Base-by-base conservation (phyloP, 2,888 invertebrate species). In the Ophion slaviceki region DNA sequence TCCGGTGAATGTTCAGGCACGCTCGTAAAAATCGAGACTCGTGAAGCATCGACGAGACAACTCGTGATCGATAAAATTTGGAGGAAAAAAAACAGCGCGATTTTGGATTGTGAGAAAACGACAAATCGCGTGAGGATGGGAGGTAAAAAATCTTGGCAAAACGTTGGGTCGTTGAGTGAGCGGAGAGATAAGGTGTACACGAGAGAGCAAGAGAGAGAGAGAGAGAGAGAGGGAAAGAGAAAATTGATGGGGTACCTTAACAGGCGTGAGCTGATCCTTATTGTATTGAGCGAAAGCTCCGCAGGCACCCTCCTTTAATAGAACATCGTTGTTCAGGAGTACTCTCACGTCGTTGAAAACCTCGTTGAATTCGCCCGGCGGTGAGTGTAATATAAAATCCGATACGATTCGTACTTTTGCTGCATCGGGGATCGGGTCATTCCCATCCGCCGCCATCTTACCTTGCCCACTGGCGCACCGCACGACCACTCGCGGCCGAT, bases 281-380 rank as follows among this genome's bases (percentile, higher is more conserved):
- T 99, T 99, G 96, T 99, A 99, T 94, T 99, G 98, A 90, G 99
- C 97, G 95, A 99, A 99, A 88, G 99, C 99, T 90, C 97, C 97
- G 94, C 98, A 98, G 88, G 98, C 99, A 91, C 98, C 98, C 95
- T 99, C 99, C 95, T 99, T 98, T 87, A 99, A 95, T 88, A 99
- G 95, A 90, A 96, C 97, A 95, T 99, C 99, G 95, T 99, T 99
- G 95, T 99, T 98, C 90, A 99, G 95, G 89, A 98, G 95, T 90
- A 97, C 97, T 92, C 98, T 96, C 89, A 98, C 98, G 95, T 98
- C 98, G 95, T 99, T 99, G 94, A 99, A 99, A 88, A 99, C 99
- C 96, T 99, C 99, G 95, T 99, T 99, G 94, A 99, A 99, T 96
- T 99, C 99, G 91, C 99, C 99, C 81, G 99, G 99, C 84, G 99